Percentiles rank a stretch among this genome's conserved stretches.
Conservation (phyloP, 2,797 vertebrate species). For the Cirrhinus molitorella region DNA sequence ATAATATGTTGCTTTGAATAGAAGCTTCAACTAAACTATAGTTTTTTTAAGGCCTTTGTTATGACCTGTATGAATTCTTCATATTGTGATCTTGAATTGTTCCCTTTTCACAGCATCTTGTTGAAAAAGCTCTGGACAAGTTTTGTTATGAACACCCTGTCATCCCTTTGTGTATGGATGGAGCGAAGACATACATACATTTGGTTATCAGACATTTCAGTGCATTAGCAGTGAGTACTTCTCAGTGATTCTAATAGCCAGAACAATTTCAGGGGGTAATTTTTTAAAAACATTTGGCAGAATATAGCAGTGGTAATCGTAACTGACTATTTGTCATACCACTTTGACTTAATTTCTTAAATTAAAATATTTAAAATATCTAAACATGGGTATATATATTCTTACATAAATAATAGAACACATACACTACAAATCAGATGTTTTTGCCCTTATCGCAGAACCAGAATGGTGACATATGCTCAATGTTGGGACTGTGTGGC, state of each 20-base stretch:
- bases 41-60: background rate
- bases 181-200: constrained; percentile 50
- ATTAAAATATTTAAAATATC: background rate
- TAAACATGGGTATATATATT: background rate
- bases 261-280: no score
- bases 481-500: constrained; percentile 73
- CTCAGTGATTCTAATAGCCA: background rate
- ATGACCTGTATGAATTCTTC: background rate
- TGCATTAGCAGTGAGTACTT: constrained; percentile 52
- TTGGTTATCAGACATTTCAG: constrained; percentile 33
- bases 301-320: no score
- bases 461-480: constrained; percentile 71
- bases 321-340: no score
- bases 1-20: background rate
- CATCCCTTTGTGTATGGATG: constrained; percentile 19
- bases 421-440: no score
- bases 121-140: constrained; percentile 25
- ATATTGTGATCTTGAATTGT: background rate
- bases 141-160: constrained; percentile 47
- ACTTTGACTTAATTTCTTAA: no score
- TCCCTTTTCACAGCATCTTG: constrained; percentile 36
- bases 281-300: no score
- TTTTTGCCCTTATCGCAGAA: constrained; percentile 42
- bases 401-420: background rate
- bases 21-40: background rate